Base-by-base conservation (phyloP, 2,797 vertebrate species). In the Pempheris klunzingeri region DNA sequence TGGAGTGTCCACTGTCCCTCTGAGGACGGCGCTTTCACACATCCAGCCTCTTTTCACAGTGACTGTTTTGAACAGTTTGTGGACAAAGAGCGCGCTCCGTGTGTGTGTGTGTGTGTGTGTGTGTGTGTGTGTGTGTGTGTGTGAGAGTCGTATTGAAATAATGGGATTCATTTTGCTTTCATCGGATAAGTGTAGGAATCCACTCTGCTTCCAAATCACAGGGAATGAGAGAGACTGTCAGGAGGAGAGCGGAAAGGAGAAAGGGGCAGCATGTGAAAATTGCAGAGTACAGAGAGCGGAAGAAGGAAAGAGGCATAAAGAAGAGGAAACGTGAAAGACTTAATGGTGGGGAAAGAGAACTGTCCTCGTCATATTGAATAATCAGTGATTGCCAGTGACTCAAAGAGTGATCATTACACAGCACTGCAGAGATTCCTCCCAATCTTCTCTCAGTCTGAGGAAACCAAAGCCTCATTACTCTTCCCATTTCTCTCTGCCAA, bases 291-390 rank as follows among this genome's bases (percentile, higher is more conserved):
- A 78, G 79, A 79, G 68, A 74, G 71, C 8, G 18, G 72, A 82
- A 83, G 74, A 69, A 46, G 83, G 77, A 77, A 78, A 65, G 76
- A 78, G 58, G 74, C 61, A 73, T 77, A 63, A 71, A 88, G 82
- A 63, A 62, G 63, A 83, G 67, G 79, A 77, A 83, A 80, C 11
- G 15, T 77, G 64, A 78, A 83, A 71, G 82, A 86, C 65, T 66
- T 83, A 78, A 84, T 80, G 71, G 78, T 38, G 63, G 59, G 74
- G 78, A 72, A 53, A 74, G 61, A 78, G 43, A 80, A 43, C 71
- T 77, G 63, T 80, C 84, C 80, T 89, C 85, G 89, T 93, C 84
- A 90, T 89, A 85, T 46, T 88, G 84, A 94, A 93, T 93, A 80
- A 92, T 89, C 87, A 44, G 77, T 86, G 85, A 90, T 87, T 92